Conservation (phyloP, 2,888 invertebrate genomes). For the Pomacea canaliculata region DNA sequence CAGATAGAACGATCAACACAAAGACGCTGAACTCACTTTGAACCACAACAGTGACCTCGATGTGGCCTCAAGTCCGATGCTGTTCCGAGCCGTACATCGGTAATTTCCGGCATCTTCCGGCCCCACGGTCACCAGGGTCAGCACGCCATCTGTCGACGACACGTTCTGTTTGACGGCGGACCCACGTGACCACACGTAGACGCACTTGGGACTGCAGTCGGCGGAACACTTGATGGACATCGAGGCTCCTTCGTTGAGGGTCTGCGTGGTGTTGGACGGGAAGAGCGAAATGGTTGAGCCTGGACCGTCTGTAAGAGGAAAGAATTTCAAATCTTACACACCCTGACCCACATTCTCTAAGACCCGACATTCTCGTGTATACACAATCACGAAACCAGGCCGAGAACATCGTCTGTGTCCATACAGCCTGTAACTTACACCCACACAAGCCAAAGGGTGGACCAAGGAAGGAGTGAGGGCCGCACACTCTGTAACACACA, state of each 20-base stretch:
- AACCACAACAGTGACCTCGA: constrained; percentile 20
- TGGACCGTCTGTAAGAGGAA: constrained; percentile 26
- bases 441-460: too few species aligned
- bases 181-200: constrained; percentile 25
- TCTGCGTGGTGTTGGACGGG: constrained; percentile 9
- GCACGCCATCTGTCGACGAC: constrained; percentile 10
- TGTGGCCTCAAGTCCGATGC: constrained; percentile 18
- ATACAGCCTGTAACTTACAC: too few species aligned
- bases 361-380: too few species aligned
- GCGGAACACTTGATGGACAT: constrained; percentile 26
- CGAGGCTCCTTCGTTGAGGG: constrained; percentile 28
- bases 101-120: constrained; percentile 28
- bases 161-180: background rate
- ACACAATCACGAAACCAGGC: background rate
- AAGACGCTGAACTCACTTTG: constrained; percentile 11
- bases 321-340: too few species aligned
- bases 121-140: constrained; percentile 25
- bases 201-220: constrained; percentile 27
- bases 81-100: constrained; percentile 25
- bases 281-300: constrained; percentile 12
- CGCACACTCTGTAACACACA: too few species aligned
- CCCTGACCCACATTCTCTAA: too few species aligned
- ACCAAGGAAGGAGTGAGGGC: too few species aligned
- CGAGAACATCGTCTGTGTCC: too few species aligned
- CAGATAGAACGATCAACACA: too few species aligned